phyloP scores from a whole-genome alignment of 37 sponge, comb jelly and placozoan species.

The Bolinopsis microptera region DNA sequence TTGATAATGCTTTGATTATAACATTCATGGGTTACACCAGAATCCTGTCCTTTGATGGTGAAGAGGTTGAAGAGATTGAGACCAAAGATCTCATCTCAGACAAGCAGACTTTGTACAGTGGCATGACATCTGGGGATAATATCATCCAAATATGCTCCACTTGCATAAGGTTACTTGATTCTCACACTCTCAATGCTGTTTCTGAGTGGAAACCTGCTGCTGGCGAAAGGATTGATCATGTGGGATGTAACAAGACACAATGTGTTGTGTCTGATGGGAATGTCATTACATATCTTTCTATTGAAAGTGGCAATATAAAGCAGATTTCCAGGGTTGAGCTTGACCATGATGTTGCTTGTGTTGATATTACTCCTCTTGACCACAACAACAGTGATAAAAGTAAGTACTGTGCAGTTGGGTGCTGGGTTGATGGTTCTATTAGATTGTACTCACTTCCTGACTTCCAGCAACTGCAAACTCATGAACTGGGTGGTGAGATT shows the following conservation, averaged over 20 bases:
- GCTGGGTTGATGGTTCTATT: conserved; percentile 89
- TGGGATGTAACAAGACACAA: conserved; percentile 76
- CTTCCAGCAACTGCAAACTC: conserved; percentile 70
- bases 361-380: conserved; percentile 80
- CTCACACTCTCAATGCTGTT: not conserved
- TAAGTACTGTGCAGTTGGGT: conserved; percentile 79
- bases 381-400: conserved; percentile 26
- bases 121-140: conserved; percentile 75
- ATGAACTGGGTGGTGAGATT: conserved; percentile 85
- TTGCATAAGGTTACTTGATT: conserved; percentile 24
- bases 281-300: conserved; percentile 74
- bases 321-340: conserved; percentile 60
- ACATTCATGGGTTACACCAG: conserved; percentile 86
- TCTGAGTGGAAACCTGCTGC: conserved; percentile 82
- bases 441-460: conserved; percentile 75
- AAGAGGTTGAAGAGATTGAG: conserved; percentile 93
- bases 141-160: conserved; percentile 75
- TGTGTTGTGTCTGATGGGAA: conserved; percentile 78
- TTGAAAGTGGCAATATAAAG: not conserved
- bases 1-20: conserved; percentile 76
- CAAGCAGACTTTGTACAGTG: conserved; percentile 79
- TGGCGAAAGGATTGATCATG: conserved; percentile 79
- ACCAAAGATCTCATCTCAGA: conserved; percentile 71
- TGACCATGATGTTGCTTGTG: conserved; percentile 88
- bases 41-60: conserved; percentile 77